These are phyloP conservation scores for Drosophila quasianomalipes DNA, from an alignment of 2,888 invertebrate genomes.

Conservation along the genomic window DNA sequence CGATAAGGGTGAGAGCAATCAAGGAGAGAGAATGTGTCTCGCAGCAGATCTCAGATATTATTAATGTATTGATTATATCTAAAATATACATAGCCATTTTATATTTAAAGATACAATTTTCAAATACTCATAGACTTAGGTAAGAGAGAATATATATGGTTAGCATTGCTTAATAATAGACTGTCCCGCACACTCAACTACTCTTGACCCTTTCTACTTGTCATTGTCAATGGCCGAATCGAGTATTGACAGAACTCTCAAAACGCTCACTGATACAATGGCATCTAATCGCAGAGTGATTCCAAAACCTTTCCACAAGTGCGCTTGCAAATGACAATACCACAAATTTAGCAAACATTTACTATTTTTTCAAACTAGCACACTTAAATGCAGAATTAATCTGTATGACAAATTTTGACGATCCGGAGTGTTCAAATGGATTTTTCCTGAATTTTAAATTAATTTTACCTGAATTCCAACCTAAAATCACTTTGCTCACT, in stretches of 20 bases:
- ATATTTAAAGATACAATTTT: background rate
- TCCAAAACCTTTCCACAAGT: constrained; percentile 33
- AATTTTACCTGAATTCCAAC: background rate
- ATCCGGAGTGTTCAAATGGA: background rate
- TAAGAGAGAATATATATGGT: background rate
- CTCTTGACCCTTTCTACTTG: constrained; percentile 1
- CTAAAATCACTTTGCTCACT: background rate
- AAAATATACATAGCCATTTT: background rate
- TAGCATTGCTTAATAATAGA: background rate
- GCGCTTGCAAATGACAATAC: constrained; percentile 47
- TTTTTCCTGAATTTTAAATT: background rate
- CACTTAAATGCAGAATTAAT: background rate
- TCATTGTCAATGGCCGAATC: background rate
- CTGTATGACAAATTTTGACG: background rate
- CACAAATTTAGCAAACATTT: constrained; percentile 12
- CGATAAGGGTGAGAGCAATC: background rate
- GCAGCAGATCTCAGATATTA: background rate
- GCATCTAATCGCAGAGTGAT: constrained; percentile 34
- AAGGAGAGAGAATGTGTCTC: constrained; percentile 9
- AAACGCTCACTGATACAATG: constrained; percentile 8
- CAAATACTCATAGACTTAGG: background rate
- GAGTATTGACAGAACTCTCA: constrained; percentile 15
- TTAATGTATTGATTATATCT: constrained; percentile 3
- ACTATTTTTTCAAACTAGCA: background rate
- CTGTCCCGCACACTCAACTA: background rate